Evolutionary conservation across 1,140 invertebrate genomes (phyloP).

Genomic region (Trichonephila clavipes): DNA sequence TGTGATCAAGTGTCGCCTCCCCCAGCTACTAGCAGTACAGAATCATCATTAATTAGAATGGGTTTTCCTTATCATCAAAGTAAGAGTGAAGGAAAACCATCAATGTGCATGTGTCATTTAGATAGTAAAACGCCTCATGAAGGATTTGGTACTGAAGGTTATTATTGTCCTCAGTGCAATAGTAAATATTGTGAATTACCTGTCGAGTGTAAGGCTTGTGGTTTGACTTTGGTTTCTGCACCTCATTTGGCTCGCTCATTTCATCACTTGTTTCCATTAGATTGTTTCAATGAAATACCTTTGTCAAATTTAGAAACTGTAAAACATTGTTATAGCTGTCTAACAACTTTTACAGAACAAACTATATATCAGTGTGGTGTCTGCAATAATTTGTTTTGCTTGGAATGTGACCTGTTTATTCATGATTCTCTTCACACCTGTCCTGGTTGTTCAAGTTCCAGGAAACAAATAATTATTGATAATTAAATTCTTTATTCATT

Average conservation of each 20-base stretch:
- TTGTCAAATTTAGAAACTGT: slow-evolving; percentile 46
- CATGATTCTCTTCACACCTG: slow-evolving; percentile 96
- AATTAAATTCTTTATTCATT: not conserved
- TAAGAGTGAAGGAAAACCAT: slow-evolving; percentile 81
- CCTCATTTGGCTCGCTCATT: slow-evolving; percentile 98
- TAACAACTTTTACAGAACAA: slow-evolving; percentile 82
- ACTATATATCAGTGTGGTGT: slow-evolving; percentile 90
- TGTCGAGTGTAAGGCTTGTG: slow-evolving; percentile 96
- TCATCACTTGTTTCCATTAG: slow-evolving; percentile 96
- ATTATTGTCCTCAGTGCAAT: slow-evolving; percentile 97
- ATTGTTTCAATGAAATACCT: slow-evolving; percentile 88
- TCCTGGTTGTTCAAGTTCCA: slow-evolving; percentile 88
- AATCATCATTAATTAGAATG: slow-evolving; percentile 83
- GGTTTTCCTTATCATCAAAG: slow-evolving; percentile 83
- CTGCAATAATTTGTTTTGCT: slow-evolving; percentile 91
- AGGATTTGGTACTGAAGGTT: slow-evolving; percentile 86
- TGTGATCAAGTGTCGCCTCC: slow-evolving; percentile 91
- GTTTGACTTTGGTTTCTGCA: slow-evolving; percentile 96
- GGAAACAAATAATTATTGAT: slow-evolving; percentile 1
- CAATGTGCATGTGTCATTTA: slow-evolving; percentile 85
- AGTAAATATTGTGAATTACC: slow-evolving; percentile 99
- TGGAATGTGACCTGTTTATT: slow-evolving; percentile 97
- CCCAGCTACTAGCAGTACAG: slow-evolving; percentile 84
- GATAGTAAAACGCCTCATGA: slow-evolving; percentile 85
- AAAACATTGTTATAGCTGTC: slow-evolving; percentile 77